Evolutionary conservation across 2,113 vertebrate species (phyloP).

Genomic region (Arenaria interpres): DNA sequence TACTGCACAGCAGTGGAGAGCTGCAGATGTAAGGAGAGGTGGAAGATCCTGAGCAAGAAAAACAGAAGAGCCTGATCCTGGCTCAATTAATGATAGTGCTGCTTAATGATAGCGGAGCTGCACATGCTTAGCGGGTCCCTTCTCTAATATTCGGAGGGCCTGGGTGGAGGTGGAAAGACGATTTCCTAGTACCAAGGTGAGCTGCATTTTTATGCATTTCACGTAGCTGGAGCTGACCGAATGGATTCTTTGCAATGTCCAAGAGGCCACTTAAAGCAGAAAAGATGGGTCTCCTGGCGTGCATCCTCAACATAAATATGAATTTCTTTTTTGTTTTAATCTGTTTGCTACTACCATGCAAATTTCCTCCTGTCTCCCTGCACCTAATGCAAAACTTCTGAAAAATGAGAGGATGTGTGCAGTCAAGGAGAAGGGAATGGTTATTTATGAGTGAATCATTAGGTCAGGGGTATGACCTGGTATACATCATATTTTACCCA

Average conservation of each 20-base stretch:
- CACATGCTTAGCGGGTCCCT: neutral
- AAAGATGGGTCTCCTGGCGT: neutral
- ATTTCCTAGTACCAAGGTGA: neutral
- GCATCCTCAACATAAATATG: neutral
- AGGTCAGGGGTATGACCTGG: neutral
- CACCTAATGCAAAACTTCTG: neutral
- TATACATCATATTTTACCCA: neutral
- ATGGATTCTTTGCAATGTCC: neutral
- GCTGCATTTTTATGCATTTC: neutral
- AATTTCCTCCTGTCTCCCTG: neutral
- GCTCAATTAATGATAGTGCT: neutral
- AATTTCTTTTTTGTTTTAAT: neutral
- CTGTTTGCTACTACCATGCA: neutral
- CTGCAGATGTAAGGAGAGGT: neutral
- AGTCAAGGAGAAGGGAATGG: neutral
- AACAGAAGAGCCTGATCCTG: neutral
- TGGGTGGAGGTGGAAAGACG: neutral
- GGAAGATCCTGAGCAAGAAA: neutral
- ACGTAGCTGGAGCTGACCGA: neutral
- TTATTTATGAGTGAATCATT: slow-evolving; percentile 7
- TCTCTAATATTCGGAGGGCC: neutral
- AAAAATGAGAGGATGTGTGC: neutral
- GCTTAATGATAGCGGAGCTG: neutral
- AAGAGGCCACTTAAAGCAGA: neutral
- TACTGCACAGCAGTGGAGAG: neutral